phyloP scores from a whole-genome alignment of 2,113 vertebrate species.

The Forbesichthys papilliferus region DNA sequence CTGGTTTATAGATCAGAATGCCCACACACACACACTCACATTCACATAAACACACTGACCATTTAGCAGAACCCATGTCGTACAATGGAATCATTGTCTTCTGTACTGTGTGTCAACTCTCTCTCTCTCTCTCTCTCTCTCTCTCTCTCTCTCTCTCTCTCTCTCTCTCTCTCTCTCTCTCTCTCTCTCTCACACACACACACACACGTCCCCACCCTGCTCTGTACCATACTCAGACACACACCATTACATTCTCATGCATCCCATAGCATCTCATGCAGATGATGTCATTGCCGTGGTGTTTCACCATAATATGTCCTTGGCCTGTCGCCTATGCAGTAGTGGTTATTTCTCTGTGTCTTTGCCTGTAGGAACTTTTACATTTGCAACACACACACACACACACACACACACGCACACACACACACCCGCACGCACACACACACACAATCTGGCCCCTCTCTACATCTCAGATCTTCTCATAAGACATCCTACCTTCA shows the following conservation, averaged over 20 bases:
- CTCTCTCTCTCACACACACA: constrained; percentile 11
- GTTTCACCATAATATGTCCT: too few relatives aligned
- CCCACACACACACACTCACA: constrained; percentile 1
- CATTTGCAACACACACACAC: constrained; percentile 1
- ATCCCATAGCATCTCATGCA: too few relatives aligned
- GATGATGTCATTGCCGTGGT: too few relatives aligned
- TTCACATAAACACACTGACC: constrained; percentile 3
- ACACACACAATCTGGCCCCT: background rate
- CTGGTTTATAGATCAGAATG: constrained; percentile 36
- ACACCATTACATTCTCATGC: constrained; percentile 30
- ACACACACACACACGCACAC: constrained; percentile 1
- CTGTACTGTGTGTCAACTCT: constrained; percentile 14
- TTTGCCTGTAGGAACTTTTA: background rate
- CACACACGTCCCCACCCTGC: constrained; percentile 24
- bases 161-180: constrained; percentile 1
- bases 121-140: constrained; percentile 12
- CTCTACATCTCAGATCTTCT: too few relatives aligned
- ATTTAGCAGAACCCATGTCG: constrained; percentile 20
- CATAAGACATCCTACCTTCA: too few relatives aligned
- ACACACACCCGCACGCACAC: constrained; percentile 3
- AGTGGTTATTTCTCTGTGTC: background rate
- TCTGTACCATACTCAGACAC: constrained; percentile 21
- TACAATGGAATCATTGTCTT: constrained; percentile 60
- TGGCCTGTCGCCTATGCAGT: too few relatives aligned
- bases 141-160: background rate